Percentiles rank a stretch among this genome's conserved stretches.
These are phyloP conservation scores for Esox masquinongy DNA, from an alignment of 2,797 vertebrate genomes.

Conservation along the genomic window DNA sequence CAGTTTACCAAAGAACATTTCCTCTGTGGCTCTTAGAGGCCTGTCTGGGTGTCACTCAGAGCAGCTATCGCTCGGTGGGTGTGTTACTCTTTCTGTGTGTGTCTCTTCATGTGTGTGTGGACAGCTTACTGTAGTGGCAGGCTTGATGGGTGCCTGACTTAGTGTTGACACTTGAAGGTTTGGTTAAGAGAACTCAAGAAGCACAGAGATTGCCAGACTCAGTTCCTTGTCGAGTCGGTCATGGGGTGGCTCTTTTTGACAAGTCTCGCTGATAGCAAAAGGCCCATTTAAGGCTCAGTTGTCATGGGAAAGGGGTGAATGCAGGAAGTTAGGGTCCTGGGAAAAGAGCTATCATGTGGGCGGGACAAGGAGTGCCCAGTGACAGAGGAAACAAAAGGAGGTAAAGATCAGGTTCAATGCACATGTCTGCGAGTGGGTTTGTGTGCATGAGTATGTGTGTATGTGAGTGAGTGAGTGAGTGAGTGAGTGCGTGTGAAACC, in stretches of 20 bases:
- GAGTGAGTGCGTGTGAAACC: background rate
- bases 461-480: constrained; percentile 39
- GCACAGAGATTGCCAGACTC: constrained; percentile 38
- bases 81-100: background rate
- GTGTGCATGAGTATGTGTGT: constrained; percentile 31
- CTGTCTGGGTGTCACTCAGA: constrained; percentile 54
- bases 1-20: constrained; percentile 68
- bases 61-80: constrained; percentile 34
- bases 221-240: constrained; percentile 47
- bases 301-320: constrained; percentile 74
- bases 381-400: constrained; percentile 70
- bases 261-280: constrained; percentile 63
- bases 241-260: constrained; percentile 62
- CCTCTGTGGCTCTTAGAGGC: constrained; percentile 53
- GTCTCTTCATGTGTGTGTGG: background rate
- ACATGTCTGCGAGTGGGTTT: constrained; percentile 42
- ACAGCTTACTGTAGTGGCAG: background rate
- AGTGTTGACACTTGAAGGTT: background rate
- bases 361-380: constrained; percentile 68
- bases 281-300: constrained; percentile 65
- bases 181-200: constrained; percentile 21
- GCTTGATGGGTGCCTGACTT: background rate
- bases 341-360: constrained; percentile 74
- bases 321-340: constrained; percentile 79
- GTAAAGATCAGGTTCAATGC: constrained; percentile 72